Conservation (phyloP, 2,113 vertebrate species). For the Python bivittatus region DNA sequence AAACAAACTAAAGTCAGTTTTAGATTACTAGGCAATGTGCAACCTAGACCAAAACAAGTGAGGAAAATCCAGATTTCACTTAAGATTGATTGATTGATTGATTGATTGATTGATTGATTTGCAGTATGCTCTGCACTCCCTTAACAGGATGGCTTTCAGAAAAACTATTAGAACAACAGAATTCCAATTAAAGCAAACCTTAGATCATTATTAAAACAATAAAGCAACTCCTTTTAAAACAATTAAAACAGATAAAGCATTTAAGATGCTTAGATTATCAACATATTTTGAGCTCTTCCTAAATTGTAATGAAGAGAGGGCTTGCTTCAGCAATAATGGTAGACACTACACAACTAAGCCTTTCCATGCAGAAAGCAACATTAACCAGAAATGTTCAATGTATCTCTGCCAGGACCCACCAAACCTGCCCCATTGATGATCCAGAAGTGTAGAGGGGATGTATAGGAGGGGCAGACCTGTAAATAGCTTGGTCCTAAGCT, state of each 20-base stretch:
- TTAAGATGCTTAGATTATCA: neutral
- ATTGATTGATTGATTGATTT: neutral
- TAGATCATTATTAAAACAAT: neutral
- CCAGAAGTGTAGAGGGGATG: neutral
- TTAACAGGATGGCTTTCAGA: neutral
- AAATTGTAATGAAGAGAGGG: neutral
- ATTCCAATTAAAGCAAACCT: neutral
- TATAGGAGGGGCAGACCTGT: neutral
- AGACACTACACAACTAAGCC: neutral
- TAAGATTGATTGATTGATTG: neutral
- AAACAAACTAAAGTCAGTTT: constrained; percentile 49
- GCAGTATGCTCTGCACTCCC: neutral
- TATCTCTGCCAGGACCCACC: neutral
- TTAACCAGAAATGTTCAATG: neutral
- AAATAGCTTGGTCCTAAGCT: neutral
- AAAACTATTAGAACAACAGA: neutral
- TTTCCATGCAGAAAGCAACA: neutral
- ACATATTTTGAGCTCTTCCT: neutral
- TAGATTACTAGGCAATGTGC: constrained; percentile 42
- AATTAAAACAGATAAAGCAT: neutral
- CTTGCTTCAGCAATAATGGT: neutral
- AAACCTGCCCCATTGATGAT: neutral
- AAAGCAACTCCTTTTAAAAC: neutral
- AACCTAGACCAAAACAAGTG: neutral
- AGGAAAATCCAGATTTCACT: neutral